Conservation (phyloP, 2,797 vertebrate species). For the Balearica regulorum region DNA sequence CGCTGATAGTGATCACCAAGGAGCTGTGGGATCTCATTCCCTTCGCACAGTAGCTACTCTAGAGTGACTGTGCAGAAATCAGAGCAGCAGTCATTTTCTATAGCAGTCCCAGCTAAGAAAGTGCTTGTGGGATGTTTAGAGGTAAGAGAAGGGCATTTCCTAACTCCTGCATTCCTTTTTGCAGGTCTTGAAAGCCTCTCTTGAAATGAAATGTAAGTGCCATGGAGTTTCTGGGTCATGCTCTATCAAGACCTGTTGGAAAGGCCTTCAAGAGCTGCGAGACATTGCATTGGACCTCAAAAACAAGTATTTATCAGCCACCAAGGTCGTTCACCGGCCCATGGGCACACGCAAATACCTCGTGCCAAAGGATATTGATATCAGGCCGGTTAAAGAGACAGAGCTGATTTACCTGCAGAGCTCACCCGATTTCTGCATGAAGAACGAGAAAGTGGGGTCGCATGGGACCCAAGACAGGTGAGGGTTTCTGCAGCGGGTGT, state of each 20-base stretch:
- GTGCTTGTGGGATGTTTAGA: not conserved
- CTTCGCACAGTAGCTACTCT: not conserved
- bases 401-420: slow-evolving; percentile 97
- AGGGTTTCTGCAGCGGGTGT: not conserved
- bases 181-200: slow-evolving; percentile 87
- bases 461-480: slow-evolving; percentile 97
- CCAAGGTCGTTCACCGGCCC: slow-evolving; percentile 93
- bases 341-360: slow-evolving; percentile 96
- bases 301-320: slow-evolving; percentile 95
- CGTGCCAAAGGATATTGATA: slow-evolving; percentile 97
- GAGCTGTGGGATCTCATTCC: not conserved
- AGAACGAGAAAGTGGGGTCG: slow-evolving; percentile 93
- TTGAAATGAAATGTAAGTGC: slow-evolving; percentile 99
- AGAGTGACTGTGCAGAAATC: not conserved
- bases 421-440: slow-evolving; percentile 93
- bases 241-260: slow-evolving; percentile 98
- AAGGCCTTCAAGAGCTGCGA: slow-evolving; percentile 90
- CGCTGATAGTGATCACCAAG: not conserved
- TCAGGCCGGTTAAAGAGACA: slow-evolving; percentile 92
- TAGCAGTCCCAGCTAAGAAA: not conserved
- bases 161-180: slow-evolving; percentile 26
- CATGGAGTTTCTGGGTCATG: slow-evolving; percentile 98
- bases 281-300: slow-evolving; percentile 94
- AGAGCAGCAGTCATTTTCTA: not conserved
- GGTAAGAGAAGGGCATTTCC: not conserved